Evolutionary conservation across 2,888 invertebrate genomes (phyloP), one percentile per base, ranked within the genome.

Genomic region (Choreutis nemorana): DNA sequence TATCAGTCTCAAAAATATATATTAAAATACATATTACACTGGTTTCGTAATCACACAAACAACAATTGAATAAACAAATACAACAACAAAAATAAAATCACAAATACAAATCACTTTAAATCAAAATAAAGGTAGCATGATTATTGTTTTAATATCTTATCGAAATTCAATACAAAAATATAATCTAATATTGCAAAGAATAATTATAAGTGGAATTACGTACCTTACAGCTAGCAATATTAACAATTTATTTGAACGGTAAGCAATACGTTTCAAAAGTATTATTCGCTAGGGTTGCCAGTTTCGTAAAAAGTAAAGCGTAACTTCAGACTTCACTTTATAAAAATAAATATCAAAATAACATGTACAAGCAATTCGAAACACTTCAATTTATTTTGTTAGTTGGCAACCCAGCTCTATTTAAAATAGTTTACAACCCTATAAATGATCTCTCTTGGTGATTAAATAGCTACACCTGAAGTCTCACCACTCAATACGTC

Each of bases 251-350:
- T 48, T 58, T 31, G 30, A 72, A 71, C 67, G 58, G 45, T 70
- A 72, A 72, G 72, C 72, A 73, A 73, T 63, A 72, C 48, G 59
- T 51, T 53, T 58, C 55, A 56, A 66, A 70, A 66, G n/a, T 65
- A 54, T 48, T 44, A 49, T 40, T 41, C 8, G 43, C 44, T 44
- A 45, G 57, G 58, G 63, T 52, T 67, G 64, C 66, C 67, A 59
- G 50, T 44, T 44, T 41, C 32, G 33, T 36, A 40, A 36, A 29
- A 51, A 52, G 54, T 54, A 54, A 60, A 60, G 59, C 57, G 51
- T 48, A 40, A 40, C 50, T 18, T 41, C 59, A 36, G 35, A 39
- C 35, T 39, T 33, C 6, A 20, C 6, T 9, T 29, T 30, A 14
- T 14, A 11, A 20, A 18, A 12, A 14, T 15, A 6, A 18, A 18